Percentiles rank a stretch among this genome's conserved stretches.
These are phyloP conservation scores for Luscinia megarhynchos DNA, from an alignment of 2,797 vertebrate genomes.

Conservation along the genomic window DNA sequence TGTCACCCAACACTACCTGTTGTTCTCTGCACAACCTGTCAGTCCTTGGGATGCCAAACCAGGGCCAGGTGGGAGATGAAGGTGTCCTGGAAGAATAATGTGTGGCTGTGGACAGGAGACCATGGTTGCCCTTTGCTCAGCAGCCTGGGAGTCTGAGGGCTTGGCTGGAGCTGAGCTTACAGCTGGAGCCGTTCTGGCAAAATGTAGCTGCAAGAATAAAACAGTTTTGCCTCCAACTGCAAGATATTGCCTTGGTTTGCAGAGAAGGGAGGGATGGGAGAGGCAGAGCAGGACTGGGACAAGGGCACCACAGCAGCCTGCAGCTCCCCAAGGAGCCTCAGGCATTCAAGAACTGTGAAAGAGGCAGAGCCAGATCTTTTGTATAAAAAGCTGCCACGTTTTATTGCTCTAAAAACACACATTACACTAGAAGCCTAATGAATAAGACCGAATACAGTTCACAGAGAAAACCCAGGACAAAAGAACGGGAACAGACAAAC, in stretches of 20 bases:
- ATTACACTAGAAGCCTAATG: conserved; percentile 33
- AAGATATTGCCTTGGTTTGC: background rate
- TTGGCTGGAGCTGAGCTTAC: background rate
- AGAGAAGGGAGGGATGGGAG: background rate
- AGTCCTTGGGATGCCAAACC: background rate
- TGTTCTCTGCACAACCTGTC: background rate
- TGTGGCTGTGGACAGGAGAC: background rate
- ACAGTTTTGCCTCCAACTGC: background rate
- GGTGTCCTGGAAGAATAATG: background rate
- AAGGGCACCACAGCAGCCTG: background rate
- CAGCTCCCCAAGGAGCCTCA: background rate
- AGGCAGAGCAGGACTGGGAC: background rate
- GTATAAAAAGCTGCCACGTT: background rate
- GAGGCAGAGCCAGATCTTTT: background rate
- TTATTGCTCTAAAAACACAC: conserved; percentile 67
- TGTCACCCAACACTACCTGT: background rate
- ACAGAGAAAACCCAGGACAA: conserved; percentile 15
- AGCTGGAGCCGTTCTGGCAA: background rate
- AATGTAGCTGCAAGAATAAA: conserved; percentile 47
- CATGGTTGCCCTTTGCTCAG: rapidly evolving
- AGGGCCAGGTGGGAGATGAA: background rate
- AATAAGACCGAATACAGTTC: conserved; percentile 24
- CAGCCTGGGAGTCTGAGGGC: background rate
- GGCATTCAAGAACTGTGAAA: background rate
- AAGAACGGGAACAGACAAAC: background rate